phyloP scores from a whole-genome alignment of 53 echinoderm and acorn worm species.

The Crossaster papposus region DNA sequence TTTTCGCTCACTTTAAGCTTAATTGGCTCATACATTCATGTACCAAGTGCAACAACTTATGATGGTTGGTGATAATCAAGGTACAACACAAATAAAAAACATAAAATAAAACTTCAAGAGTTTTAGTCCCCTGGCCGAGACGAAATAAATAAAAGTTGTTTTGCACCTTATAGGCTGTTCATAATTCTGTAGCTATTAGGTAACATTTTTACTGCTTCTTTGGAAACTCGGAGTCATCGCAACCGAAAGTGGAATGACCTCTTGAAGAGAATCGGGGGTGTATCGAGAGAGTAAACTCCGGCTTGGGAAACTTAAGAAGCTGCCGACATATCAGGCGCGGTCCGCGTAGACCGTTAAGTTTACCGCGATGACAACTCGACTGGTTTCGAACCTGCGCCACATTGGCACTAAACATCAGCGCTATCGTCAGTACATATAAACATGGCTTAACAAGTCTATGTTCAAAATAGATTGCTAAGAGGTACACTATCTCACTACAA shows the following conservation, averaged over 20 bases:
- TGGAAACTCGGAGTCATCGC: not conserved
- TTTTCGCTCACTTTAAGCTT: too few relatives aligned
- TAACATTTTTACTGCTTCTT: not conserved
- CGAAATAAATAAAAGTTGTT: not conserved
- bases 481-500: too few relatives aligned
- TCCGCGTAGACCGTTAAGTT: not conserved
- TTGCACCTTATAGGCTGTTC: not conserved
- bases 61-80: too few relatives aligned
- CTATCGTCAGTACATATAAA: too few relatives aligned
- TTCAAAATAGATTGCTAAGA: too few relatives aligned
- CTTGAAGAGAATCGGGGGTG: not conserved
- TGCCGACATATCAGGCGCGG: not conserved
- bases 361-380: constrained; percentile 23
- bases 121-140: too few relatives aligned
- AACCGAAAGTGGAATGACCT: constrained; percentile 43
- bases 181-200: not conserved
- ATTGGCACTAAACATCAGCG: too few relatives aligned
- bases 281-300: not conserved
- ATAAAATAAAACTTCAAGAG: too few relatives aligned
- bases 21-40: too few relatives aligned
- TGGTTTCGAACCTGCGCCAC: not conserved
- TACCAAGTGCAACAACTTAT: too few relatives aligned
- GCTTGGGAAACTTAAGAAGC: constrained; percentile 6
- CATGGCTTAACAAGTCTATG: too few relatives aligned
- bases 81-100: too few relatives aligned